Evolutionary conservation across 2,888 invertebrate genomes (phyloP), one percentile per base, ranked within the genome.

Genomic region (Lasiommata megera): DNA sequence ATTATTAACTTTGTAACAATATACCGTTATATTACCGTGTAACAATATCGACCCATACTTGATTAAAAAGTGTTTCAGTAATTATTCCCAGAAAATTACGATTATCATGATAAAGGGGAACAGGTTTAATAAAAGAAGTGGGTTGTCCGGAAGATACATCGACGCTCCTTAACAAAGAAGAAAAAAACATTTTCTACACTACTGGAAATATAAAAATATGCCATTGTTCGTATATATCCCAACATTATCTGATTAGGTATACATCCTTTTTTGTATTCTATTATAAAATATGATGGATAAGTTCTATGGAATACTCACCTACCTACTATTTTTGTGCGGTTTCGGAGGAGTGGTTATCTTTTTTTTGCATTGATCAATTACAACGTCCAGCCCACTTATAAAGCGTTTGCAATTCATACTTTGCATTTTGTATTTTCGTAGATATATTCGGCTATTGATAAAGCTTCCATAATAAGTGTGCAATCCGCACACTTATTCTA

Each of bases 401-500:
- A 77, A 73, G 68, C 62, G 62, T 66, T 67, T 68, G 67, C 66
- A 67, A 69, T 68, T 66, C 66, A 65, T 65, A 72, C 71, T 72
- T 74, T 69, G 71, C 75, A 76, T 79, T 80, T 75, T 69, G 78
- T 73, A 73, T 74, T 74, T 76, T 72, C 70, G 66, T 71, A 73
- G 70, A 70, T 73, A 73, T 76, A 16, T 82, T 77, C 72, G 73
- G 72, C 79, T 80, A 80, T 79, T 80, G 75, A 74, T 79, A 79
- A 72, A 69, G 67, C 70, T 68, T 62, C 65, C 68, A 77, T 75
- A 80, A 79, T 81, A 80, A 75, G 78, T 76, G 78, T 82, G 76
- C 80, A 80, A 84, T 86, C 81, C 77, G 80, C 78, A 81, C 75
- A 67, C 73, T 76, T 75, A 78, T 79, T 79, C 76, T 73, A 80